These are phyloP conservation scores for Anniella stebbinsi DNA, from an alignment of 2,797 vertebrate genomes.

Conservation along the genomic window DNA sequence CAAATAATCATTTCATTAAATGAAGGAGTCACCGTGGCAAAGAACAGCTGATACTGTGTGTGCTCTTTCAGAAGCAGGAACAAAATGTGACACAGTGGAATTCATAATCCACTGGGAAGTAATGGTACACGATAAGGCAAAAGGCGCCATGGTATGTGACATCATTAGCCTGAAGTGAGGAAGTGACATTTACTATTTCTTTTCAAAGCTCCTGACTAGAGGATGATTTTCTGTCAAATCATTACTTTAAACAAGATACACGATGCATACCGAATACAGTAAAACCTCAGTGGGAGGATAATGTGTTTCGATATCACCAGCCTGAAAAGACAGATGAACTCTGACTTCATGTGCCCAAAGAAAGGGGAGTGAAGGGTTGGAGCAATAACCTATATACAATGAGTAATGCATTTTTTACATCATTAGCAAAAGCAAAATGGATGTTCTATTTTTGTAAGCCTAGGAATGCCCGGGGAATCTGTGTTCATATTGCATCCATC, in stretches of 20 bases:
- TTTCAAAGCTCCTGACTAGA: conserved; percentile 33
- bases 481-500: not conserved
- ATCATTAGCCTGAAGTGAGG: conserved; percentile 50
- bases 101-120: conserved; percentile 45
- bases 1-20: conserved; percentile 32
- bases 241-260: conserved; percentile 53
- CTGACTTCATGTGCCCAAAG: conserved; percentile 27
- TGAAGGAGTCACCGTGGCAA: conserved; percentile 39
- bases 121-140: conserved; percentile 4
- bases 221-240: conserved; percentile 4
- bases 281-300: conserved; percentile 29
- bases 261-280: conserved; percentile 1
- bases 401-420: conserved; percentile 41
- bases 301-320: conserved; percentile 21
- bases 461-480: conserved; percentile 8
- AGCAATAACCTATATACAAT: conserved; percentile 48
- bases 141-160: conserved; percentile 8
- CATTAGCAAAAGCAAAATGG: conserved; percentile 56
- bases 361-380: conserved; percentile 29
- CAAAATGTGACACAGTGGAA: conserved; percentile 22
- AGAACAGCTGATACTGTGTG: conserved; percentile 19
- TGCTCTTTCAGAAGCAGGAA: conserved; percentile 2
- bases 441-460: conserved; percentile 46
- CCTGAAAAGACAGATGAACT: conserved; percentile 43
- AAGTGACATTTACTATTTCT: conserved; percentile 34